phyloP scores from a whole-genome alignment of 2,888 invertebrate genomes.

The Pollenia angustigena region DNA sequence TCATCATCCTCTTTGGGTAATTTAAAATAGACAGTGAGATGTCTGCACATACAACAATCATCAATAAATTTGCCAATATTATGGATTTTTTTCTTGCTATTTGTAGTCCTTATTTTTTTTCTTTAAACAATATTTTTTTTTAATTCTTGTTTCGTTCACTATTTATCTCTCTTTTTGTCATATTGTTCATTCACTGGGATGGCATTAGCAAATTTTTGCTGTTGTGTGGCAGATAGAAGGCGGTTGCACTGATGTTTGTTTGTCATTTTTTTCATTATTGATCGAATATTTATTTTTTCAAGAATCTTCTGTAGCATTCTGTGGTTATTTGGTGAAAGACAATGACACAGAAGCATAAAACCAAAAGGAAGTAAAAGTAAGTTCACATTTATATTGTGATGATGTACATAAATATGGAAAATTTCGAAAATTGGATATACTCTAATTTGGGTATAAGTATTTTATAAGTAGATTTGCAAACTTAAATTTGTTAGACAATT shows the following conservation, averaged over 20 bases:
- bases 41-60: constrained; percentile 1
- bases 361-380: constrained; percentile 9
- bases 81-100: neutral
- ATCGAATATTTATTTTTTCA: neutral
- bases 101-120: neutral
- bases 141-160: constrained; percentile 22
- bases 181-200: constrained; percentile 27
- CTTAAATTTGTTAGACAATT: no score
- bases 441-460: neutral
- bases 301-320: constrained; percentile 9
- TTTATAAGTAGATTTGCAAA: neutral
- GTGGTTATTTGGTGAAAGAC: constrained; percentile 36
- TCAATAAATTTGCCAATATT: constrained; percentile 37
- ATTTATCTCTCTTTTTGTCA: constrained; percentile 44
- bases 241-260: constrained; percentile 23
- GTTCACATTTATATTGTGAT: neutral
- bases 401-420: neutral
- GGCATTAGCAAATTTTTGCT: neutral
- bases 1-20: neutral
- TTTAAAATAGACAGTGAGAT: constrained; percentile 30
- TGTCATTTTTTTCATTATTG: constrained; percentile 58
- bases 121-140: neutral
- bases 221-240: neutral
- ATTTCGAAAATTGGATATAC: neutral
- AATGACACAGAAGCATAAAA: constrained; percentile 16